Evolutionary conservation across 2,888 invertebrate species (phyloP), one percentile per base, ranked within the genome.

Genomic region (Pheosia gnoma): DNA sequence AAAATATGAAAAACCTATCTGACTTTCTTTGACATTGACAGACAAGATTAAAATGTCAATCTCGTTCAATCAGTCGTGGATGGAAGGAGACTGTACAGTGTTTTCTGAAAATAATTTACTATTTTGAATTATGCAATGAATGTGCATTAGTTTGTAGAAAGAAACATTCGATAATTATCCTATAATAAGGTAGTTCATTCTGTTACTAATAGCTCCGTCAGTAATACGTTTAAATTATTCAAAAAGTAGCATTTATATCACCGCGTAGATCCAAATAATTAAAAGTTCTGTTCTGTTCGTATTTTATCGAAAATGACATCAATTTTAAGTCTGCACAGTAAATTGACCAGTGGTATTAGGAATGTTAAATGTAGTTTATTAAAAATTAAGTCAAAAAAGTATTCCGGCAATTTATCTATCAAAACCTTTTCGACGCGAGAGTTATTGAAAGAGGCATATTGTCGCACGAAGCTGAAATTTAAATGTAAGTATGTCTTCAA

Each of bases 381-480:
- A 61, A 79, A 82, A 59, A 76, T 81, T 68, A 65, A 74, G 39
- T 75, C 74, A 41, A 83, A 74, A 61, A 61, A 62, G 59, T 49
- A 41, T 57, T 59, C 64, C 11, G 61, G 68, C 61, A 59, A 68
- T 59, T 13, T 65, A 62, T 10, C 61, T 56, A 69, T 64, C 10
- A 86, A 83, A 68, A 76, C 74, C 60, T 87, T 83, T 78, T 91
- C 93, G 11, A 90, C 91, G 36, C 87, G 89, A 52, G 91, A 94
- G 69, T 79, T 93, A 62, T 79, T 94, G 61, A 92, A 94, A 75
- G 94, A 95, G 80, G 95, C 96, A 4, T 96, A 96, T 84, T 91
- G 94, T 75, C 91, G 94, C 78, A 95, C 95, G 36, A 96, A 95
- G 89, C 88, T 95, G 64, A 96, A 96, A 90, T 96, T 96, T 88